Evolutionary conservation across 2,797 vertebrate species (phyloP).

Genomic region (Sebastes steindachneri): DNA sequence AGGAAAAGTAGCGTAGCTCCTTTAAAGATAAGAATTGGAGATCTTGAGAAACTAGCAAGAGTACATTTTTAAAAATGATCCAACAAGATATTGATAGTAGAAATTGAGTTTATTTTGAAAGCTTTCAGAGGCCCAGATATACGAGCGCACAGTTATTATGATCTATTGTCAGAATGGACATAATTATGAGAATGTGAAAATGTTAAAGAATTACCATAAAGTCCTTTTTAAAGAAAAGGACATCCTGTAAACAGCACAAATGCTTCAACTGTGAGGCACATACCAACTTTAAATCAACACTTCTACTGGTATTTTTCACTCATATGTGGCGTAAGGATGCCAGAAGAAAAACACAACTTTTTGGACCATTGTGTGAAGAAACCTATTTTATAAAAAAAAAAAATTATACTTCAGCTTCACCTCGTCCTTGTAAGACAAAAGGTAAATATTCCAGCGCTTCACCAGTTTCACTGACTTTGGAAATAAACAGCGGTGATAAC

Average conservation of each 20-base stretch:
- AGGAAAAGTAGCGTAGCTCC: background rate
- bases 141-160: background rate
- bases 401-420: slow-evolving; percentile 1
- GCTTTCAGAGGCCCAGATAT: background rate
- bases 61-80: no score
- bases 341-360: background rate
- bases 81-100: background rate
- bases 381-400: background rate
- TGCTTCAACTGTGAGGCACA: background rate
- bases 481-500: slow-evolving; percentile 1
- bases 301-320: background rate
- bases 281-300: background rate
- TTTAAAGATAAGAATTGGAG: no score
- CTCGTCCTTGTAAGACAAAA: slow-evolving; percentile 3
- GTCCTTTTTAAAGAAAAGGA: background rate
- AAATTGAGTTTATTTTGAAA: background rate
- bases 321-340: background rate
- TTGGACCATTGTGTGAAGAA: background rate
- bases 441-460: background rate
- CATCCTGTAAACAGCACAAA: background rate
- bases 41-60: no score
- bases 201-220: background rate
- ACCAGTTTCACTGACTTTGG: background rate
- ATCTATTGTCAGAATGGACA: no score
- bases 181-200: background rate